Percentiles rank a stretch among this genome's conserved stretches.
These are phyloP conservation scores for Willisornis vidua DNA, from an alignment of 2,113 vertebrate species.

Conservation along the genomic window DNA sequence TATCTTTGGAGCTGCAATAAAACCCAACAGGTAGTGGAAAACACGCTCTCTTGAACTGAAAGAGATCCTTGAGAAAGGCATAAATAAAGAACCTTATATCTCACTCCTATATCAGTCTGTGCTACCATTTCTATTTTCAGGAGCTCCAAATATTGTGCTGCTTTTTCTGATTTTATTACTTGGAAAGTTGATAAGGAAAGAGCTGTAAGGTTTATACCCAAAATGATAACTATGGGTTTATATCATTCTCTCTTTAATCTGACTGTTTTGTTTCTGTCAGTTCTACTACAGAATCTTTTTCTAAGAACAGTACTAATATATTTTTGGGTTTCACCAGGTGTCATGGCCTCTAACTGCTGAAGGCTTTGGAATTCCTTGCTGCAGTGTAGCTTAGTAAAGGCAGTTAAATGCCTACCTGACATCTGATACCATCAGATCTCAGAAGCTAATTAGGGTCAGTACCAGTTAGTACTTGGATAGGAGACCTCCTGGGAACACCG, in stretches of 20 bases:
- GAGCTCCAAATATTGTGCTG: background rate
- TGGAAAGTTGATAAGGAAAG: constrained; percentile 6
- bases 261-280: background rate
- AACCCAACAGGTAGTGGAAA: background rate
- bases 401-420: too few species aligned
- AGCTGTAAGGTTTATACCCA: background rate
- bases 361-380: background rate
- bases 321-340: background rate
- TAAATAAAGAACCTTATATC: background rate
- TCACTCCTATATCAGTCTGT: background rate
- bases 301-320: background rate
- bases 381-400: background rate
- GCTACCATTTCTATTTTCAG: background rate
- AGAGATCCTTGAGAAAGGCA: background rate
- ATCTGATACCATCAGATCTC: too few species aligned
- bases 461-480: too few species aligned
- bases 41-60: background rate
- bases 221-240: background rate
- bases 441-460: too few species aligned
- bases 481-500: too few species aligned
- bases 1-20: background rate
- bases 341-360: background rate
- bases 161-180: constrained; percentile 6
- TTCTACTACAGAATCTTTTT: background rate
- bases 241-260: background rate